These are phyloP conservation scores for Sandelia bainsii DNA, from an alignment of 2,797 vertebrate species.

Conservation along the genomic window DNA sequence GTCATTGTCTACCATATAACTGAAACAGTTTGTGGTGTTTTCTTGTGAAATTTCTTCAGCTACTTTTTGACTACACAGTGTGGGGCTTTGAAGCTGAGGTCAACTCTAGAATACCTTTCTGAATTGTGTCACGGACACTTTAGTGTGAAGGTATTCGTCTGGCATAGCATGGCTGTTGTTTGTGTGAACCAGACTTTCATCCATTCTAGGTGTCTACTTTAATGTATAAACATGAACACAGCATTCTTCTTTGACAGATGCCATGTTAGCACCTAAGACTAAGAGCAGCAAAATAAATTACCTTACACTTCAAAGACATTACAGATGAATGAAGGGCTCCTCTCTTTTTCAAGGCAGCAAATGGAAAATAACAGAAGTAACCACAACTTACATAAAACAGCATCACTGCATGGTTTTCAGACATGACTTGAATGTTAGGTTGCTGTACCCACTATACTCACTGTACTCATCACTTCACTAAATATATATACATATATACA, in stretches of 20 bases:
- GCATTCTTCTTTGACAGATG: slow-evolving; percentile 9
- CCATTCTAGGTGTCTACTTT: background rate
- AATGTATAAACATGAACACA: slow-evolving; percentile 6
- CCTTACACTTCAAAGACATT: background rate
- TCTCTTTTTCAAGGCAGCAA: slow-evolving; percentile 5
- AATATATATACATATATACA: background rate
- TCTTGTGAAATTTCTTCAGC: too few species aligned
- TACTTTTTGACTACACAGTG: too few species aligned
- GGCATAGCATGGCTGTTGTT: background rate
- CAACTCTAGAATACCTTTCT: background rate
- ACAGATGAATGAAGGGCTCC: background rate
- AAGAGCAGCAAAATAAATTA: slow-evolving; percentile 12
- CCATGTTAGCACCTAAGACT: slow-evolving; percentile 4
- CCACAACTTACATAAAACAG: background rate
- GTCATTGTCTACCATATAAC: background rate
- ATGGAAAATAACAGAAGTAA: background rate
- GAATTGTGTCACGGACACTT: background rate
- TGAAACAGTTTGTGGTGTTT: too few species aligned
- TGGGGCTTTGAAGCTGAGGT: background rate
- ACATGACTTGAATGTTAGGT: background rate
- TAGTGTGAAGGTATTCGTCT: background rate
- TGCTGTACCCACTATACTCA: background rate
- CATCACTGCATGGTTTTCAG: background rate
- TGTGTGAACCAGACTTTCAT: background rate
- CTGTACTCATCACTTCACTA: background rate